Evolutionary conservation across 2,888 invertebrate genomes (phyloP), one percentile per base, ranked within the genome.

Genomic region (Plemyria rubiginata): DNA sequence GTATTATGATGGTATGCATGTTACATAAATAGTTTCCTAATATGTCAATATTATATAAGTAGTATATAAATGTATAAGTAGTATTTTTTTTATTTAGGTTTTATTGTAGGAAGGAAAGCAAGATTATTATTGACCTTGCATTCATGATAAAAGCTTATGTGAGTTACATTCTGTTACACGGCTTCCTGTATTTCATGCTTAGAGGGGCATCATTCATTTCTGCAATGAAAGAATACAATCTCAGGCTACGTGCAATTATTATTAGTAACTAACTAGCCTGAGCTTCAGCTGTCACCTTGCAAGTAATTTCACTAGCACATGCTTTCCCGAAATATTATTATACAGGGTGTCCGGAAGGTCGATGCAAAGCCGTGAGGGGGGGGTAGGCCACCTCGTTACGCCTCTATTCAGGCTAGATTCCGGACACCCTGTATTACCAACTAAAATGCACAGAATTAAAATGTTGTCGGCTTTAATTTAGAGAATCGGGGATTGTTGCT

Each of bases 181-280:
- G n/a, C 53, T 60, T 38, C 22, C 22, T 46, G 6, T 56, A 4
- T 36, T 46, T 29, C 12, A 3, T n/a, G 13, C 7, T 43, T 43
- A 5, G 11, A 45, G 16, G 16, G 16, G 59, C 48, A 46, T 38
- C 49, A 49, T 63, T 60, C 55, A 60, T 51, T 36, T 12, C n/a
- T 54, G 16, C 49, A 32, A 60, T 57, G 64, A 38, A 46, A 46
- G 15, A 54, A 53, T 57, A 56, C 60, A 60, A 55, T 60, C 32
- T 43, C 60, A 16, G 16, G 29, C 28, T 16, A 6, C 53, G 0
- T 15, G 13, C n/a, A 36, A 56, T 60, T n/a, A n/a, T 48, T 45
- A 60, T 57, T 32, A 12, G 45, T 32, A 54, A 49, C 28, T 13
- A 49, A 52, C 28, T 52, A 60, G 52, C n/a, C n/a, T 48, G 52